phyloP scores from a whole-genome alignment of 2,888 invertebrate genomes.

The Phengaris arion region DNA sequence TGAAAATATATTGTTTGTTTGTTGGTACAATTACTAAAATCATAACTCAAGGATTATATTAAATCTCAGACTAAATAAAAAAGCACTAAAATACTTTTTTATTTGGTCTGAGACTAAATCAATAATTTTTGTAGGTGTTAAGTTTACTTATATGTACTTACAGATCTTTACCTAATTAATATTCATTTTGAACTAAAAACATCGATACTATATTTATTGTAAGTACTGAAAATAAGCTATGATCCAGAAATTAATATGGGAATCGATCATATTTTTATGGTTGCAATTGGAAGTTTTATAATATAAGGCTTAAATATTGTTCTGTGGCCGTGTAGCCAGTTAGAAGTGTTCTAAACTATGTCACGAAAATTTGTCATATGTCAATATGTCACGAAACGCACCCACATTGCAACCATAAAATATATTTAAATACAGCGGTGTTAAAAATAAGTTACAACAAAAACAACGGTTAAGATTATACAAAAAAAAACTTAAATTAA shows the following conservation, averaged over 20 bases:
- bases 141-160: not conserved
- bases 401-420: not conserved
- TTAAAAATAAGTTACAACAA: slow-evolving; percentile 24
- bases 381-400: too few species aligned
- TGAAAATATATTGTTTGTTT: slow-evolving; percentile 33
- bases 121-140: not conserved
- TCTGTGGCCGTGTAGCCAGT: too few species aligned
- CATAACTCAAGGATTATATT: slow-evolving; percentile 31
- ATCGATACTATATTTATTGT: not conserved
- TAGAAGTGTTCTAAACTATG: not conserved
- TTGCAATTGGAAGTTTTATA: not conserved
- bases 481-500: slow-evolving; percentile 12
- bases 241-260: not conserved
- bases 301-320: not conserved
- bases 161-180: not conserved
- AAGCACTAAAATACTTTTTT: too few species aligned
- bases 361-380: not conserved
- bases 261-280: not conserved
- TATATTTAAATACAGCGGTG: not conserved
- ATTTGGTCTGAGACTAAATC: not conserved
- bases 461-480: not conserved
- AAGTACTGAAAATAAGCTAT: not conserved
- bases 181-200: not conserved
- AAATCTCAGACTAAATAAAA: not conserved
- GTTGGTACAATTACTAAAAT: slow-evolving; percentile 37